These are phyloP conservation scores for Tipula vernalis DNA, from an alignment of 2,888 invertebrate species.

Conservation along the genomic window DNA sequence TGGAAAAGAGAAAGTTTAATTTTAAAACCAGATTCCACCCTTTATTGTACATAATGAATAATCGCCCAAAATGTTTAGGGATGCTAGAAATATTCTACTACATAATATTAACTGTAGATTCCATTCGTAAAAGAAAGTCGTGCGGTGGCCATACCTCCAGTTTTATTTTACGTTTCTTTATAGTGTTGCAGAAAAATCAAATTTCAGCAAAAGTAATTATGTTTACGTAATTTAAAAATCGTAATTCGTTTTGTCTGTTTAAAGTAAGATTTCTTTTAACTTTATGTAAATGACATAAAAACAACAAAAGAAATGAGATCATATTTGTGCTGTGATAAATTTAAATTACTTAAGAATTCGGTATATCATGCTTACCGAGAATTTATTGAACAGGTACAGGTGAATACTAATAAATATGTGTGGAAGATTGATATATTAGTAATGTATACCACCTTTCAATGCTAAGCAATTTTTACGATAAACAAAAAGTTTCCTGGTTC, in stretches of 20 bases:
- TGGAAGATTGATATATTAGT: no score
- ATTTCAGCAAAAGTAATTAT: neutral
- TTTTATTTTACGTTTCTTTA: neutral
- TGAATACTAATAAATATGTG: neutral
- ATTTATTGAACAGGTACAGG: neutral
- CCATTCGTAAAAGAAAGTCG: no score
- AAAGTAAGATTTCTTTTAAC: neutral
- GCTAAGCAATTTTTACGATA: no score
- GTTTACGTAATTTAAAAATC: neutral
- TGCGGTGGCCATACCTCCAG: neutral
- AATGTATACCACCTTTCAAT: no score
- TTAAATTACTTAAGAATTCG: no score
- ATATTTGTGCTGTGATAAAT: neutral
- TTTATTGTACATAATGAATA: no score
- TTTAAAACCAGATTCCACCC: no score
- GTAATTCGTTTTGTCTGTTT: neutral
- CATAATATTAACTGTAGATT: no score
- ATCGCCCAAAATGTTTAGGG: no score
- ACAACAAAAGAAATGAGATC: neutral
- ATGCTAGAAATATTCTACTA: no score
- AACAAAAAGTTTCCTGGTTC: neutral
- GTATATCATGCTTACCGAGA: neutral
- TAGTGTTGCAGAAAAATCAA: neutral
- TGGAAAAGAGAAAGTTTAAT: no score
- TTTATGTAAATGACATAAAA: neutral